Conservation (phyloP, 2,797 vertebrate genomes). For the Aldrovandia affinis region DNA sequence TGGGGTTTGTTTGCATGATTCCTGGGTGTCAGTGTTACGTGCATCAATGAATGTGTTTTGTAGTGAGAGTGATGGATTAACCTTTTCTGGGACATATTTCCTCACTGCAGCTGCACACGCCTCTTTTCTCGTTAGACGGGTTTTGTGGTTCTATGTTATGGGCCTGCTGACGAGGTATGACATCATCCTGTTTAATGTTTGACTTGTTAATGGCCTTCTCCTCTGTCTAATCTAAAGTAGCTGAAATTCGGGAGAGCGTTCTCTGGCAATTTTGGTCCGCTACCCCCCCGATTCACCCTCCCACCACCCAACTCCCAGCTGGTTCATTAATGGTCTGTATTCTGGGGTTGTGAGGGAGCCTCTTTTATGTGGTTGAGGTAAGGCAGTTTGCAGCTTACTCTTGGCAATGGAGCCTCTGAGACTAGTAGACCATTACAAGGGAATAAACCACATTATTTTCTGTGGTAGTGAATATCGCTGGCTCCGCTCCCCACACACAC, state of each 20-base stretch:
- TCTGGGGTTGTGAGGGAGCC: slow-evolving; percentile 56
- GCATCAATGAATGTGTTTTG: background rate
- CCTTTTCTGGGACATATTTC: background rate
- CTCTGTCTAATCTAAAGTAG: slow-evolving; percentile 76
- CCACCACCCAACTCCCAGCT: slow-evolving; percentile 51
- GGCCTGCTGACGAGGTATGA: slow-evolving; percentile 67
- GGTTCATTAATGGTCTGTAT: slow-evolving; percentile 66
- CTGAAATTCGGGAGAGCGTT: slow-evolving; percentile 57
- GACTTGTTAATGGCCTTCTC: slow-evolving; percentile 72
- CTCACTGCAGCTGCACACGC: background rate
- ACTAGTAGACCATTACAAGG: slow-evolving; percentile 69
- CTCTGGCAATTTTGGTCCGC: slow-evolving; percentile 37
- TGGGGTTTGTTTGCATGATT: no score
- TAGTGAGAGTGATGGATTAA: background rate
- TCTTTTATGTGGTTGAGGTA: slow-evolving; percentile 70
- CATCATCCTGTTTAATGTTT: slow-evolving; percentile 77
- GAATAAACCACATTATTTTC: slow-evolving; percentile 76
- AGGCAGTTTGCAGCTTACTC: slow-evolving; percentile 65
- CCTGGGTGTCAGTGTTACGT: background rate
- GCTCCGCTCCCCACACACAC: slow-evolving; percentile 19
- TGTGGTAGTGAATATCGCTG: slow-evolving; percentile 53
- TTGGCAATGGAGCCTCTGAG: slow-evolving; percentile 63
- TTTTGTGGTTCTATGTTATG: slow-evolving; percentile 56
- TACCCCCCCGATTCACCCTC: slow-evolving; percentile 37
- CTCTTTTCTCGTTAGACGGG: background rate